Percentiles rank a stretch among this genome's conserved stretches.
These are phyloP conservation scores for Erebia aethiops DNA, from an alignment of 2,888 invertebrate genomes.

Conservation along the genomic window DNA sequence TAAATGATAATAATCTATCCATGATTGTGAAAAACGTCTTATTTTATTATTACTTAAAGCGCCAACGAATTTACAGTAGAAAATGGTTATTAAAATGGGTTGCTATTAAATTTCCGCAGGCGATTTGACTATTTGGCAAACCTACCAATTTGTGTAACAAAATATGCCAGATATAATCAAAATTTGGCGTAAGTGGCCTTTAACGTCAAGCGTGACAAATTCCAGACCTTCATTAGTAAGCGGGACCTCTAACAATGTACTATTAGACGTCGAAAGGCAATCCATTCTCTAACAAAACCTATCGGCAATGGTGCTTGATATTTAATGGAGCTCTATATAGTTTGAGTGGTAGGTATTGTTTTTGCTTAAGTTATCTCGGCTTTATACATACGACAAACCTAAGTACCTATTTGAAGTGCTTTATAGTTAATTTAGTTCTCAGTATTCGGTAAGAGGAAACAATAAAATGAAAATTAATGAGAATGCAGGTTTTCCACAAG, in stretches of 20 bases:
- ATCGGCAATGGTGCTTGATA: neutral
- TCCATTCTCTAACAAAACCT: slow-evolving; percentile 15
- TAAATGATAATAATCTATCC: too few relatives aligned
- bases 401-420: neutral
- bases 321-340: slow-evolving; percentile 4
- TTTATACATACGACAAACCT: neutral
- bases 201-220: slow-evolving; percentile 28
- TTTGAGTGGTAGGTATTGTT: neutral
- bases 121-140: neutral
- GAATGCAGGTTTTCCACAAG: too few relatives aligned
- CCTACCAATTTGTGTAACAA: neutral
- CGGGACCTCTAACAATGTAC: slow-evolving; percentile 13
- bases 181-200: slow-evolving; percentile 13
- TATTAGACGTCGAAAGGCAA: slow-evolving; percentile 21
- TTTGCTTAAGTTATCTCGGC: neutral
- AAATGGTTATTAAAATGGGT: neutral
- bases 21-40: too few relatives aligned
- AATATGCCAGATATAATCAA: neutral
- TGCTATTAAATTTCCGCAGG: neutral
- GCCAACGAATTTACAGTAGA: too few relatives aligned
- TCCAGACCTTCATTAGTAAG: slow-evolving; percentile 30
- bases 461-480: neutral
- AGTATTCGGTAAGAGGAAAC: neutral
- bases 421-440: neutral
- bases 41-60: too few relatives aligned